phyloP scores from a whole-genome alignment of 2,797 vertebrate species.

The Mormyrus hasselquistii region DNA sequence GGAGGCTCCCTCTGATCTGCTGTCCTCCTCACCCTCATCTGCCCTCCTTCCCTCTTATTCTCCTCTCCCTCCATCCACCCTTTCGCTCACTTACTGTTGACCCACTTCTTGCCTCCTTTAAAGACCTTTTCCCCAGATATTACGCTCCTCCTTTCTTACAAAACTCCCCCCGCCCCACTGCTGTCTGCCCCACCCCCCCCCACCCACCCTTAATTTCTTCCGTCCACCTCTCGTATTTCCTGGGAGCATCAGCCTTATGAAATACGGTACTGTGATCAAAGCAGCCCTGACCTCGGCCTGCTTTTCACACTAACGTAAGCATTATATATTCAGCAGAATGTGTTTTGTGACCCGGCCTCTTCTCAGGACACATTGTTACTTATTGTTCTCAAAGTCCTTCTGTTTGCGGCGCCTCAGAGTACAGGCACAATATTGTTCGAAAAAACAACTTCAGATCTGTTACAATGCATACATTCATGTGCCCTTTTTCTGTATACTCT shows the following conservation, averaged over 20 bases:
- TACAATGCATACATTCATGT: not conserved
- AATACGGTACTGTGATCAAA: slow-evolving; percentile 11
- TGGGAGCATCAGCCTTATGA: not conserved
- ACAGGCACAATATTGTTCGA: not conserved
- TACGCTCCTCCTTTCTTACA: not conserved
- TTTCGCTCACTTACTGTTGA: not conserved
- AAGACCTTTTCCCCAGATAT: slow-evolving; percentile 8
- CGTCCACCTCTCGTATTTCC: not conserved
- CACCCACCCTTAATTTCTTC: slow-evolving; percentile 2
- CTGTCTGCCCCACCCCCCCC: not conserved
- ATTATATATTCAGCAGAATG: not conserved
- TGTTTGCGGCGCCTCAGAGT: not conserved
- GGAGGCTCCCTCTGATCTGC: slow-evolving; percentile 61
- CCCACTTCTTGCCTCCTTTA: slow-evolving; percentile 12
- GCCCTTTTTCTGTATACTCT: not conserved
- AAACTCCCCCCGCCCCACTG: not conserved
- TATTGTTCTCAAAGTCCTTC: not conserved
- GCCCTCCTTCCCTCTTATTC: slow-evolving; percentile 24
- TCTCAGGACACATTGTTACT: not conserved
- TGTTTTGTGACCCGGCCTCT: not conserved
- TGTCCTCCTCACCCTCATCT: slow-evolving; percentile 56
- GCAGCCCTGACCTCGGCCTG: not conserved
- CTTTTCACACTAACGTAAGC: not conserved
- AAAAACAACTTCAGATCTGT: not conserved
- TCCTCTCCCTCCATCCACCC: slow-evolving; percentile 3